These are phyloP conservation scores for Montipora cactus DNA, from an alignment of 64 coral and sea anemone genomes.

Conservation along the genomic window DNA sequence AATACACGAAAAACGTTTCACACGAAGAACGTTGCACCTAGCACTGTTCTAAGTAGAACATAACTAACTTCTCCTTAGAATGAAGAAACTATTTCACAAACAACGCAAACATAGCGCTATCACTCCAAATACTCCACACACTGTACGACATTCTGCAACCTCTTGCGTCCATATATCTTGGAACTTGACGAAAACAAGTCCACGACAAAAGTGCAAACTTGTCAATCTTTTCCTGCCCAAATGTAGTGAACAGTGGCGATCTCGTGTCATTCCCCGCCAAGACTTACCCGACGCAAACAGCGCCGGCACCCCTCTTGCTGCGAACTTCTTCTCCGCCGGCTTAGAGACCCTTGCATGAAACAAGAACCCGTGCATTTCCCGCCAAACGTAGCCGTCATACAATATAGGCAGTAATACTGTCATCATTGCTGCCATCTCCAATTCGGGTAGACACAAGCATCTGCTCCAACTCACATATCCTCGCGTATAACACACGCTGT, in stretches of 20 bases:
- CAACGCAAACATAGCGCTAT: neutral
- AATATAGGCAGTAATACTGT: neutral
- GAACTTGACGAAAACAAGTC: too few relatives aligned
- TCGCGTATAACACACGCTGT: slow-evolving; percentile 39
- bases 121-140: neutral
- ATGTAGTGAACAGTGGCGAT: neutral
- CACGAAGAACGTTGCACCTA: neutral
- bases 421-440: neutral
- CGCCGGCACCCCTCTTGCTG: neutral
- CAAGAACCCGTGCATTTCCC: too few relatives aligned
- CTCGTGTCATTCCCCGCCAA: neutral
- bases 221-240: neutral
- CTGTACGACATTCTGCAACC: neutral
- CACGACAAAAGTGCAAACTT: neutral
- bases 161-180: too few relatives aligned
- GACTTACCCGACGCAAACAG: neutral
- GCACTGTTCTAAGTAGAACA: neutral
- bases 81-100: neutral
- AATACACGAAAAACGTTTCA: neutral
- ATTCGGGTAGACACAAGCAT: neutral
- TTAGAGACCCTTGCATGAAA: too few relatives aligned
- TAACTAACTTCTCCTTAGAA: neutral
- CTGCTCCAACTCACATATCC: slow-evolving; percentile 42
- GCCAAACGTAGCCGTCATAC: neutral
- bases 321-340: too few relatives aligned